A percentile compares a stretch with the other conserved stretches of the same genome.
These are phyloP conservation scores for Oophaga sylvatica DNA, from an alignment of 2,797 vertebrate genomes.

Conservation along the genomic window DNA sequence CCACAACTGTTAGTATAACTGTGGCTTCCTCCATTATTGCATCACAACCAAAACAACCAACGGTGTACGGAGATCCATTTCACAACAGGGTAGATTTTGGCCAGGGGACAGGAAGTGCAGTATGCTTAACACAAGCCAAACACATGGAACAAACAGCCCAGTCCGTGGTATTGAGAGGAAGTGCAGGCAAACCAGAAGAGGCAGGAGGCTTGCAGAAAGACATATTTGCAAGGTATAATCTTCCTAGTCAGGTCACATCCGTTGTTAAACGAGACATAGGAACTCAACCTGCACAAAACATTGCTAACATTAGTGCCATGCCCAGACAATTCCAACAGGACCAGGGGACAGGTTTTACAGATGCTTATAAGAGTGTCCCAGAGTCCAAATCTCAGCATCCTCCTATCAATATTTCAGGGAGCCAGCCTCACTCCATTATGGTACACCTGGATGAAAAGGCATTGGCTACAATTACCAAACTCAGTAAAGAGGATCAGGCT, in stretches of 20 bases:
- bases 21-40: slow-evolving; percentile 88
- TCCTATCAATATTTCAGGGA: slow-evolving; percentile 80
- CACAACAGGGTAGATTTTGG: slow-evolving; percentile 94
- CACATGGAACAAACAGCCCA: slow-evolving; percentile 73
- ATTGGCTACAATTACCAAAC: slow-evolving; percentile 83
- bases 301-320: slow-evolving; percentile 75
- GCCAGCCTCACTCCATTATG: slow-evolving; percentile 92
- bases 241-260: slow-evolving; percentile 88
- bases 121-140: slow-evolving; percentile 91
- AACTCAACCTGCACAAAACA: slow-evolving; percentile 80
- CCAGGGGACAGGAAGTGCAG: slow-evolving; percentile 87
- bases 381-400: slow-evolving; percentile 88
- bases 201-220: slow-evolving; percentile 78
- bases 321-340: slow-evolving; percentile 82
- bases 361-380: slow-evolving; percentile 82
- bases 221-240: slow-evolving; percentile 89
- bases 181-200: slow-evolving; percentile 83
- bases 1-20: slow-evolving; percentile 88
- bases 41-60: slow-evolving; percentile 87
- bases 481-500: slow-evolving; percentile 85
- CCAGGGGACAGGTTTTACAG: slow-evolving; percentile 74
- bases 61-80: slow-evolving; percentile 94
- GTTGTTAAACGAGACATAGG: slow-evolving; percentile 88
- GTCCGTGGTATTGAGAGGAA: slow-evolving; percentile 67
- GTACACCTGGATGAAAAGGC: slow-evolving; percentile 89